phyloP scores from a whole-genome alignment of 2,888 invertebrate genomes.

The Synanthedon formicaeformis region DNA sequence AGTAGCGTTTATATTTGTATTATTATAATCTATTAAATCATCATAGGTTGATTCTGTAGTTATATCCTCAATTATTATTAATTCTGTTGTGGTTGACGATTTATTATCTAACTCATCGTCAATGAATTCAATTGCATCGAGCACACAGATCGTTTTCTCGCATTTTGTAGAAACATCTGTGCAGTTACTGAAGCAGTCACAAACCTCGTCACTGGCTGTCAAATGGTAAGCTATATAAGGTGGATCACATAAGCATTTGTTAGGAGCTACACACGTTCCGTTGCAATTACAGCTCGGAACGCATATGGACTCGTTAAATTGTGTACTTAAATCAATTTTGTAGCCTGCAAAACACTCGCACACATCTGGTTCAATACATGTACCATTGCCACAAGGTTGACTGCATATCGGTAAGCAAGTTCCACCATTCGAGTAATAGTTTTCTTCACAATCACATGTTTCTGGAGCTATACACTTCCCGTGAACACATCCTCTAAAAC shows the following conservation, averaged over 20 bases:
- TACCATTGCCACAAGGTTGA: constrained; percentile 47
- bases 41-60: too few species aligned
- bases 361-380: constrained; percentile 48
- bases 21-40: too few species aligned
- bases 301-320: constrained; percentile 7
- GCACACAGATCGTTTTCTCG: not conserved
- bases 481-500: constrained; percentile 18
- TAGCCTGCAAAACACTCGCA: constrained; percentile 45
- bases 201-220: constrained; percentile 4
- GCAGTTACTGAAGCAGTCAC: constrained; percentile 4
- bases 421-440: constrained; percentile 9
- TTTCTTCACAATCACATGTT: constrained; percentile 16
- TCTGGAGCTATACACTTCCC: constrained; percentile 21
- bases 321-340: constrained; percentile 1
- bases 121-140: too few species aligned
- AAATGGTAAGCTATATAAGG: constrained; percentile 10
- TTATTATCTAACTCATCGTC: too few species aligned
- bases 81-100: too few species aligned
- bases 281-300: constrained; percentile 13
- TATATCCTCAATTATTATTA: too few species aligned
- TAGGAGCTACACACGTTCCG: constrained; percentile 14
- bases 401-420: constrained; percentile 44
- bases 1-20: too few species aligned
- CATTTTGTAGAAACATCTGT: not conserved
- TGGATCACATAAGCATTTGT: constrained; percentile 38